Evolutionary conservation across 1,140 invertebrate species (phyloP).

Genomic region (Himalopsyche phryganea): DNA sequence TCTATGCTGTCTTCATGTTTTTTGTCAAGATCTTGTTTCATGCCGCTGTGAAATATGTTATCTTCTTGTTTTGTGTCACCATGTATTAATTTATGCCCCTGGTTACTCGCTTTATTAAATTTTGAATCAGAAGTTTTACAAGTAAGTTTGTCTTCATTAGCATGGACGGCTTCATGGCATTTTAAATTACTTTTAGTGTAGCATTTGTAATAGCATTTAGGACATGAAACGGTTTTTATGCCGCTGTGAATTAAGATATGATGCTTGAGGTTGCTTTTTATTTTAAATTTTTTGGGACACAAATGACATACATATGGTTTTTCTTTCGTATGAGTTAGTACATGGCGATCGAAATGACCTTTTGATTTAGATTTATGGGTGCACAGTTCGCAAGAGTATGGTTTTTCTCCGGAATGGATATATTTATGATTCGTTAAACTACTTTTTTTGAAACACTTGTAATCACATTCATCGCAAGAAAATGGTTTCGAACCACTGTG

Average conservation of each 20-base stretch:
- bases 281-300: background rate
- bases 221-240: slow-evolving; percentile 3
- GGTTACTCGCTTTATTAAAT: too few species aligned
- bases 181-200: background rate
- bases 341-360: slow-evolving; percentile 1
- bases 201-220: background rate
- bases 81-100: too few species aligned
- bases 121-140: too few species aligned
- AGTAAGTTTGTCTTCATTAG: too few species aligned
- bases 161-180: background rate
- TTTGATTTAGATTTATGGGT: background rate
- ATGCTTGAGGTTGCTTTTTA: background rate
- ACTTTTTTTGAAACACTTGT: background rate
- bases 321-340: background rate
- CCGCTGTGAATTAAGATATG: background rate
- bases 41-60: too few species aligned
- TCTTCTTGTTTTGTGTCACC: too few species aligned
- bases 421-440: background rate
- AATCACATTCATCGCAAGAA: background rate
- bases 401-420: slow-evolving; percentile 1
- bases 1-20: too few species aligned
- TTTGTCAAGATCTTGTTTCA: too few species aligned
- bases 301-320: background rate
- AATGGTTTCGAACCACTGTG: background rate
- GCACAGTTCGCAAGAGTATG: background rate